Evolutionary conservation across 2,888 invertebrate species (phyloP).

Genomic region (Habrosyne pyritoides): DNA sequence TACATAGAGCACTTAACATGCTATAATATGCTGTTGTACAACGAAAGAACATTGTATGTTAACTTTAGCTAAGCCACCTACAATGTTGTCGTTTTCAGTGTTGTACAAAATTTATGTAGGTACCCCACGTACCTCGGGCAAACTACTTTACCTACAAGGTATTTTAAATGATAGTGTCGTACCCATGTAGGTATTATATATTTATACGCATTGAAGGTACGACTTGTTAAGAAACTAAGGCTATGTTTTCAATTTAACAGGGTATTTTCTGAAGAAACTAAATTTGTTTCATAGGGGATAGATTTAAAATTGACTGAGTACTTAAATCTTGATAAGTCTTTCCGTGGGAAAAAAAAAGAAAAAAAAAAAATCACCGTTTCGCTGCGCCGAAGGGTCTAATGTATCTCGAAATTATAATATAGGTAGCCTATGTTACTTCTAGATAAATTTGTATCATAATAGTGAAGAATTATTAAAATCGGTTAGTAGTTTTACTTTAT

Average conservation of each 20-base stretch:
- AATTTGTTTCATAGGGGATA: too few relatives aligned
- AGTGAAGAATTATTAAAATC: too few relatives aligned
- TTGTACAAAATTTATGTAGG: not conserved
- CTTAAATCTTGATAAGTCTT: too few relatives aligned
- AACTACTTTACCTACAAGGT: not conserved
- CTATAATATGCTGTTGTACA: not conserved
- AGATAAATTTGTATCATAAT: too few relatives aligned
- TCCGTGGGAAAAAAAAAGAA: too few relatives aligned
- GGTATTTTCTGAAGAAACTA: not conserved
- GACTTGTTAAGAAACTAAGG: not conserved
- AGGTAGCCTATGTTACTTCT: too few relatives aligned
- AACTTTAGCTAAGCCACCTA: not conserved
- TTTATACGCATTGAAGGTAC: not conserved
- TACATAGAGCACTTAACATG: slow-evolving; percentile 1
- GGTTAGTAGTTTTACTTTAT: too few relatives aligned
- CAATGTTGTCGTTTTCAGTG: not conserved
- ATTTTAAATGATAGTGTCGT: slow-evolving; percentile 8
- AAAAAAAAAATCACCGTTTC: too few relatives aligned
- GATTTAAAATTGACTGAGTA: too few relatives aligned
- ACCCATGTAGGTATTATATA: slow-evolving; percentile 2
- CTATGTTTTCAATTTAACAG: not conserved
- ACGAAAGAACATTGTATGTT: not conserved
- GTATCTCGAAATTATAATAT: too few relatives aligned
- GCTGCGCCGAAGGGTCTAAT: too few relatives aligned
- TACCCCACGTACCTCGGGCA: not conserved